These are phyloP conservation scores for Acanthisitta chloris DNA, from an alignment of 2,113 vertebrate genomes.

Conservation along the genomic window DNA sequence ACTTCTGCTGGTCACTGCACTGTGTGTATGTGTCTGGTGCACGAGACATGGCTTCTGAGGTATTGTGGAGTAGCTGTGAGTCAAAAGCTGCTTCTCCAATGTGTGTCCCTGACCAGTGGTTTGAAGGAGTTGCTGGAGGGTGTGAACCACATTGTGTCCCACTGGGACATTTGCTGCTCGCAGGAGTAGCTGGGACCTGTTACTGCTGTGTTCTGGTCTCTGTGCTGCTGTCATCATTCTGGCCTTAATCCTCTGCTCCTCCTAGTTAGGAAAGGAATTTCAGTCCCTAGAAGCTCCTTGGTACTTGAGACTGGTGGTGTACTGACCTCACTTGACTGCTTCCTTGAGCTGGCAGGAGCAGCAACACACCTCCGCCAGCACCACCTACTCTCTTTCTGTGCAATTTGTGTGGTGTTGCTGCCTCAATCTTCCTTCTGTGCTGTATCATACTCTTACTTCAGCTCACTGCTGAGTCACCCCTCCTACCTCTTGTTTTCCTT, in stretches of 20 bases:
- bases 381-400: background rate
- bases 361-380: background rate
- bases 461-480: conserved; percentile 3
- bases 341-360: background rate
- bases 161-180: accelerated
- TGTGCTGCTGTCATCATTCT: background rate
- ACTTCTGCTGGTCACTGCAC: background rate
- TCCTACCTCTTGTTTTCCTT: conserved; percentile 30
- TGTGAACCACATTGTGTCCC: accelerated
- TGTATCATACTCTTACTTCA: background rate
- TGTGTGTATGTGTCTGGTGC: background rate
- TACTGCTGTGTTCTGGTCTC: background rate
- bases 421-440: background rate
- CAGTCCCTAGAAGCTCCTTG: background rate
- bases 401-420: background rate
- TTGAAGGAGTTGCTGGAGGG: background rate
- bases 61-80: background rate
- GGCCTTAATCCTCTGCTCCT: background rate
- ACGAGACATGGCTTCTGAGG: background rate
- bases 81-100: background rate
- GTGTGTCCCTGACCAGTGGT: background rate
- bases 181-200: background rate
- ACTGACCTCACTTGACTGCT: background rate
- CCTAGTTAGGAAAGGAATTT: background rate
- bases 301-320: background rate